A percentile compares a stretch with the other conserved stretches of the same genome.
Conservation (phyloP, 2,113 vertebrate genomes). For the Phyllostomus discolor region DNA sequence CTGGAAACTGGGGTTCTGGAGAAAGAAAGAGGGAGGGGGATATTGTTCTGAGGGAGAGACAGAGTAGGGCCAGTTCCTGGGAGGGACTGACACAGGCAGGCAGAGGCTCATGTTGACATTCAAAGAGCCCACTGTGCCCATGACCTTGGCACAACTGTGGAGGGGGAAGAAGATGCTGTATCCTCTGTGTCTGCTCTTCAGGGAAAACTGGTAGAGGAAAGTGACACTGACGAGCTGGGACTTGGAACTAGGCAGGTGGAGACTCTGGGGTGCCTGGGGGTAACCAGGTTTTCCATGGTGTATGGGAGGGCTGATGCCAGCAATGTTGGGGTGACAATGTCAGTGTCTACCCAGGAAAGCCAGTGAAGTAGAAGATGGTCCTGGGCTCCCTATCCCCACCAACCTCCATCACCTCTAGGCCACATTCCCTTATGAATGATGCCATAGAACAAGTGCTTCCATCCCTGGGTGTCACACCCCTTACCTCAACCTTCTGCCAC, state of each 20-base stretch:
- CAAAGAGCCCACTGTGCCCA: background rate
- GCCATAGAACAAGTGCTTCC: background rate
- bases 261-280: background rate
- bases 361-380: background rate
- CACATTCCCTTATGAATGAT: no score
- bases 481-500: background rate
- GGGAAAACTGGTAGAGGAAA: background rate
- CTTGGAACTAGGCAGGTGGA: background rate
- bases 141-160: fast-evolving
- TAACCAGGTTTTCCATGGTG: background rate
- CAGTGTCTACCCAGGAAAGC: background rate
- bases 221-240: background rate
- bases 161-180: fast-evolving
- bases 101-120: fast-evolving
- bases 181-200: background rate
- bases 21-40: no score
- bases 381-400: background rate
- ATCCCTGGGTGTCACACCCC: no score
- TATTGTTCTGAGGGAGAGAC: background rate
- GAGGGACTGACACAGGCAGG: background rate
- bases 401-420: background rate
- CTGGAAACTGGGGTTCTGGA: background rate
- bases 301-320: fast-evolving
- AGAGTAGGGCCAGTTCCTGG: background rate
- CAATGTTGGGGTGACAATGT: background rate